Base-by-base conservation (phyloP, 2,888 invertebrate genomes). In the Meandrusa payeni region DNA sequence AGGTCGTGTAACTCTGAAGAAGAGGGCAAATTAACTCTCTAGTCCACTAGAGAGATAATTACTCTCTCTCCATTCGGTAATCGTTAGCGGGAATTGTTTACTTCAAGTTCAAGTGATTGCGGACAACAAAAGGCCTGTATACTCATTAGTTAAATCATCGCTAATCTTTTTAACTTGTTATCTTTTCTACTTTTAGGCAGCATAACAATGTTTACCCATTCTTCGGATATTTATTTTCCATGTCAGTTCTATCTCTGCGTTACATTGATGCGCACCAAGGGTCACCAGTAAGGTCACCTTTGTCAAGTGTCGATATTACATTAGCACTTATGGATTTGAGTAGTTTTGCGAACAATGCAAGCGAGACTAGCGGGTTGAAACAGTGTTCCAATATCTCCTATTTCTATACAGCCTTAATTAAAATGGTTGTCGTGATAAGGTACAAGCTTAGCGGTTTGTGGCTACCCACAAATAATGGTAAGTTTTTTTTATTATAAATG, bases 371-470 rank as follows among this genome's bases (percentile, higher is more conserved):
- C 20, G 42, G 3, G 2, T 5, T 37, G 10, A 37, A 43, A 20
- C 37, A 43, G 31, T 43, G 42, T 26, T 43, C 42, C 1, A 43
- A 28, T n/a, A 2, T 42, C 1, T 7, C 19, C 1, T 26, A 37
- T 20, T 17, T 38, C n/a, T 20, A 29, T 29, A 40, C 10, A 17
- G 46, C 39, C 29, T 12, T 41, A 27, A 12, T 37, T 7, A 59
- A 47, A 42, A 61, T 69, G 62, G 64, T 68, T 33, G 59, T 65
- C 27, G 44, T 63, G 7, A 26, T 67, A 13, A 50, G 59, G 32
- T 64, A 50, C 48, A 46, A 43, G 24, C 23, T 48, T 4, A 47
- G 48, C 12, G 54, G 52, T 32, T 49, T 48, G 15, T 42, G 52
- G 24, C 28, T 48, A 29, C 40, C 43, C 24, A 22, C 52, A 13